phyloP scores from a whole-genome alignment of 2,797 vertebrate genomes.

The Philypnodon macrostomus region DNA sequence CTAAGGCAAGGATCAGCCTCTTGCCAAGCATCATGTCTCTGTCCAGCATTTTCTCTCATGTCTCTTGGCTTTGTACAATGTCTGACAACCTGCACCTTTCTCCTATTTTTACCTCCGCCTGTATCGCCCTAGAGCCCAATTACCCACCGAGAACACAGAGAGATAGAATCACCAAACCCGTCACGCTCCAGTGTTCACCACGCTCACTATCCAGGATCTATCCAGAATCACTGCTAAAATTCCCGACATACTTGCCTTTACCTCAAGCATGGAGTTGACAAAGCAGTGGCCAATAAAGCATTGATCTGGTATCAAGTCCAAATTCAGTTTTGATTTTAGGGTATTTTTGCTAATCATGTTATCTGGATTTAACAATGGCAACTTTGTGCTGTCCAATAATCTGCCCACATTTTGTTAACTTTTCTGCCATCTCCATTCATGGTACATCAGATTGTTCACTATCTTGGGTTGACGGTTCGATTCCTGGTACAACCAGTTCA shows the following conservation, averaged over 20 bases:
- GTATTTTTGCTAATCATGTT: conserved; percentile 36
- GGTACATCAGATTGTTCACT: too few species aligned
- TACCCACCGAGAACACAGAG: conserved; percentile 60
- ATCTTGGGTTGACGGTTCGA: too few species aligned
- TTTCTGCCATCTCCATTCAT: too few species aligned
- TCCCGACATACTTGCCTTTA: conserved; percentile 46
- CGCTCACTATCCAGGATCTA: conserved; percentile 30
- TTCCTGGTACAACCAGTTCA: too few species aligned
- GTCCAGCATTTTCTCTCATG: conserved; percentile 22
- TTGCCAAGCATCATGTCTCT: conserved; percentile 29
- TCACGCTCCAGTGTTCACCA: conserved; percentile 53
- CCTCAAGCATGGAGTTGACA: conserved; percentile 38
- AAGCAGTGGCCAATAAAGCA: conserved; percentile 32
- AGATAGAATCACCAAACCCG: conserved; percentile 65
- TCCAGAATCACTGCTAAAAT: conserved; percentile 39
- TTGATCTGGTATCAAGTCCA: conserved; percentile 41
- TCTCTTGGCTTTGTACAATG: conserved; percentile 29
- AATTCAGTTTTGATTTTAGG: conserved; percentile 42
- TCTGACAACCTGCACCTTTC: conserved; percentile 49
- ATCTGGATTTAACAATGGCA: conserved; percentile 29
- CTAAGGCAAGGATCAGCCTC: conserved; percentile 21
- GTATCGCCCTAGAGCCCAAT: conserved; percentile 66
- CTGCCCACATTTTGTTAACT: too few species aligned
- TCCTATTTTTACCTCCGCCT: conserved; percentile 38
- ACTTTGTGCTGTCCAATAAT: conserved; percentile 19